A percentile compares a stretch with the other conserved stretches of the same genome.
These are phyloP conservation scores for Xestia sexstrigata DNA, from an alignment of 2,888 invertebrate species.

Conservation along the genomic window DNA sequence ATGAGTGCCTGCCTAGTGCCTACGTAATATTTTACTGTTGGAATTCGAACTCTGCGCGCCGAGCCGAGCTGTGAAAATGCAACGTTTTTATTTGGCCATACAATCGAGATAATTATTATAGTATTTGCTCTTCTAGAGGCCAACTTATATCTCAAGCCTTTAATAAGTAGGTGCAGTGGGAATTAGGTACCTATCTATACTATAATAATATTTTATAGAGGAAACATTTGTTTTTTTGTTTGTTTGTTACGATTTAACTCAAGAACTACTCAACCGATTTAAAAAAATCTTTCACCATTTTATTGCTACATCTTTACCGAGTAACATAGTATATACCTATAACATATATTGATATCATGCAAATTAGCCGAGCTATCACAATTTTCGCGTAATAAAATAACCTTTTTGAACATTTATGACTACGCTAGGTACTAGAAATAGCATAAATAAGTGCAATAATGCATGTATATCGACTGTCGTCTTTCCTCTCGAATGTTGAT, in stretches of 20 bases:
- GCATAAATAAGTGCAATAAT: neutral
- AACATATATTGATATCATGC: too few relatives aligned
- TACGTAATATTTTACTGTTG: neutral
- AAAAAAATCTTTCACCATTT: too few relatives aligned
- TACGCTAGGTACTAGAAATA: neutral
- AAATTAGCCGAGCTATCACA: too few relatives aligned
- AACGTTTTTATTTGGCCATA: neutral
- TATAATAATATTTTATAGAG: too few relatives aligned
- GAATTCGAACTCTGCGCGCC: neutral
- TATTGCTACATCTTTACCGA: too few relatives aligned
- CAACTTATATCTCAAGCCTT: constrained; percentile 5
- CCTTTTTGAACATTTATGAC: neutral
- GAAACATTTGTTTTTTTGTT: too few relatives aligned
- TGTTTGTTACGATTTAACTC: too few relatives aligned
- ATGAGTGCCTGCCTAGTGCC: neutral
- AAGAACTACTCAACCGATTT: too few relatives aligned
- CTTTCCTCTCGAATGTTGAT: neutral
- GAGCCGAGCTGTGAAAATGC: neutral
- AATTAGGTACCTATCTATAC: too few relatives aligned
- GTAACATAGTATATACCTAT: too few relatives aligned
- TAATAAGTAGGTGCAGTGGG: constrained; percentile 11
- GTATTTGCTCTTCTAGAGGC: neutral
- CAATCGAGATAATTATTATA: constrained; percentile 3
- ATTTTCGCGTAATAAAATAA: too few relatives aligned
- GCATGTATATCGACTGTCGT: neutral